Evolutionary conservation across 2,888 invertebrate genomes (phyloP).

Genomic region (Athetis lepigone): DNA sequence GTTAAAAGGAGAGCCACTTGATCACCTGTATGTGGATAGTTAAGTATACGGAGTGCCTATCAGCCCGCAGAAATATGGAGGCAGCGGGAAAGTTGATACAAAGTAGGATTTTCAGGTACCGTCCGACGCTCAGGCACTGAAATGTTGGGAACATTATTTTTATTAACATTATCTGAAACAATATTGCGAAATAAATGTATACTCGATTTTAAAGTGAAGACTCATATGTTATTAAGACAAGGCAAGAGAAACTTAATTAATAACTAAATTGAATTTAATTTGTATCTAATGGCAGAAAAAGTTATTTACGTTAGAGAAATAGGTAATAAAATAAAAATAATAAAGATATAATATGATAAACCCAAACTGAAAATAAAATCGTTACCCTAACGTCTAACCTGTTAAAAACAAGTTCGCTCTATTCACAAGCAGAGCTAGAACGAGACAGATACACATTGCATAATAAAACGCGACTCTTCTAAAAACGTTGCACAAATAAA

Average conservation of each 20-base stretch:
- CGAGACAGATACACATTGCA: slow-evolving; percentile 48
- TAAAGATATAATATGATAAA: slow-evolving; percentile 22
- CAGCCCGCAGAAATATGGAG: slow-evolving; percentile 85
- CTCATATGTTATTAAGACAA: not conserved
- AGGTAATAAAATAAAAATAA: not conserved
- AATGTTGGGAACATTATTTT: slow-evolving; percentile 29
- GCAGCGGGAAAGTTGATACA: slow-evolving; percentile 86
- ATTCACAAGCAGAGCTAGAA: slow-evolving; percentile 49
- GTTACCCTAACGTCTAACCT: slow-evolving; percentile 36
- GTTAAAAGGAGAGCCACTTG: slow-evolving; percentile 65
- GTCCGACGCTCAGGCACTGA: slow-evolving; percentile 70
- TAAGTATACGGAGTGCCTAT: slow-evolving; percentile 78
- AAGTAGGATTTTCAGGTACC: slow-evolving; percentile 87
- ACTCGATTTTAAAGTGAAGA: not conserved
- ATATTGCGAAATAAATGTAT: not conserved
- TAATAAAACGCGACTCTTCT: slow-evolving; percentile 49
- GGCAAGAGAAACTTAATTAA: no score
- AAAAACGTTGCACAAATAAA: slow-evolving; percentile 54
- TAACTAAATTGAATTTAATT: not conserved
- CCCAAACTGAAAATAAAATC: slow-evolving; percentile 31
- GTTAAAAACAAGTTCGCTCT: slow-evolving; percentile 38
- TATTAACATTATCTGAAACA: not conserved
- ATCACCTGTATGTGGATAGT: slow-evolving; percentile 78
- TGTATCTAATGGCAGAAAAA: not conserved
- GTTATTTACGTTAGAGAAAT: not conserved